phyloP scores from a whole-genome alignment of 2,113 vertebrate genomes.

The Marcusenius ussheri region DNA sequence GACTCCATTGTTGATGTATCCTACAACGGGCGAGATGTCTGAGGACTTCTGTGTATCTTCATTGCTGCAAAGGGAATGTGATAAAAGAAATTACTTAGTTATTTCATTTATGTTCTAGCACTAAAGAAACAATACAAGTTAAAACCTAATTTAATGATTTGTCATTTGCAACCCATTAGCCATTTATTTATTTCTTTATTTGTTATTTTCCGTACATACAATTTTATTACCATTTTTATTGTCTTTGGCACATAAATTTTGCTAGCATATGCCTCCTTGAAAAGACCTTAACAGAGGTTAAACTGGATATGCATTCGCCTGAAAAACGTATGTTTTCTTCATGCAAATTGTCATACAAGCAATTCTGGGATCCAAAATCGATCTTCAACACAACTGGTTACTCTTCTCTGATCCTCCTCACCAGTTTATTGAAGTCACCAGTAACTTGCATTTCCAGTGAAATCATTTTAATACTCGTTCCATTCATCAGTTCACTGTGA shows the following conservation, averaged over 20 bases:
- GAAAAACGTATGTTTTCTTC: neutral
- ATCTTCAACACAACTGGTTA: neutral
- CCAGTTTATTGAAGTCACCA: neutral
- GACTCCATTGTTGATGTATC: neutral
- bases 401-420: neutral
- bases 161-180: neutral
- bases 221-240: slow-evolving; percentile 14
- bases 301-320: neutral
- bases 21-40: neutral
- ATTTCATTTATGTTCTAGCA: neutral
- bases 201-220: neutral
- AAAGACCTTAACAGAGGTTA: neutral
- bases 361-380: neutral
- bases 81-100: neutral
- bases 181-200: neutral
- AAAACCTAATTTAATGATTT: neutral
- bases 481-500: neutral
- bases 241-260: neutral
- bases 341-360: neutral
- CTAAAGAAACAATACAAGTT: neutral
- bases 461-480: neutral
- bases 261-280: slow-evolving; percentile 6
- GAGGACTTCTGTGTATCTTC: neutral
- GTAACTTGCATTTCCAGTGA: neutral
- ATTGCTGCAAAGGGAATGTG: neutral